Evolutionary conservation across 2,113 vertebrate genomes (phyloP).

Genomic region (Apodemus sylvaticus): DNA sequence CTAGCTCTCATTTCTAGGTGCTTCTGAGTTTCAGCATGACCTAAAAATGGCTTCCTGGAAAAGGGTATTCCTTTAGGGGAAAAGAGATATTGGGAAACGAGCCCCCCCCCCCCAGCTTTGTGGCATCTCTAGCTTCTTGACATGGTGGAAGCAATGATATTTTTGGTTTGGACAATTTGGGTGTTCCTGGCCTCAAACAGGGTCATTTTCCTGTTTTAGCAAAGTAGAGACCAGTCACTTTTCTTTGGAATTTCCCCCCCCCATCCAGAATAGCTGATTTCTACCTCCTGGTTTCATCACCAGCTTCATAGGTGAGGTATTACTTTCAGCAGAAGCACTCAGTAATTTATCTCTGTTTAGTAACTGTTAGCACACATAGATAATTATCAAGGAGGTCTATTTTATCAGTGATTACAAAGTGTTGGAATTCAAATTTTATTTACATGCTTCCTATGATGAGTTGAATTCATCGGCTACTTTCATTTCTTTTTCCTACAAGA

Average conservation of each 20-base stretch:
- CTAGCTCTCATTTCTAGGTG: neutral
- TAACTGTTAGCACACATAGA: neutral
- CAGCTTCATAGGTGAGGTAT: neutral
- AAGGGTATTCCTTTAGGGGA: neutral
- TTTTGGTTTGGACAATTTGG: neutral
- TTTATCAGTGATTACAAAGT: neutral
- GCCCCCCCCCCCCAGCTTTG: neutral
- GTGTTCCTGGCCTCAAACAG: neutral
- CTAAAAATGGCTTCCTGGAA: neutral
- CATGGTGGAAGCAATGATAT: neutral
- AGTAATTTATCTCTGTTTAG: neutral
- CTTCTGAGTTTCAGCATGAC: neutral
- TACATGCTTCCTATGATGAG: neutral
- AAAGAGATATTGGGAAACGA: too few relatives aligned
- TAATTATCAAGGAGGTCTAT: neutral
- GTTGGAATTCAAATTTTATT: neutral
- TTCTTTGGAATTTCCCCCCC: neutral
- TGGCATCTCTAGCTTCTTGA: neutral
- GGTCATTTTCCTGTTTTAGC: neutral
- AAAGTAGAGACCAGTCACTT: neutral
- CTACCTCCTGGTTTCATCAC: neutral
- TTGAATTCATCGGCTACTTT: neutral
- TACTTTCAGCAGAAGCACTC: neutral
- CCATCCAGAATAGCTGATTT: too few relatives aligned
- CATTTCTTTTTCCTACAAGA: slow-evolving; percentile 15